Percentiles rank a stretch among this genome's conserved stretches.
Evolutionary conservation across 2,797 vertebrate species (phyloP).

Genomic region (Anabacerthia variegaticeps): DNA sequence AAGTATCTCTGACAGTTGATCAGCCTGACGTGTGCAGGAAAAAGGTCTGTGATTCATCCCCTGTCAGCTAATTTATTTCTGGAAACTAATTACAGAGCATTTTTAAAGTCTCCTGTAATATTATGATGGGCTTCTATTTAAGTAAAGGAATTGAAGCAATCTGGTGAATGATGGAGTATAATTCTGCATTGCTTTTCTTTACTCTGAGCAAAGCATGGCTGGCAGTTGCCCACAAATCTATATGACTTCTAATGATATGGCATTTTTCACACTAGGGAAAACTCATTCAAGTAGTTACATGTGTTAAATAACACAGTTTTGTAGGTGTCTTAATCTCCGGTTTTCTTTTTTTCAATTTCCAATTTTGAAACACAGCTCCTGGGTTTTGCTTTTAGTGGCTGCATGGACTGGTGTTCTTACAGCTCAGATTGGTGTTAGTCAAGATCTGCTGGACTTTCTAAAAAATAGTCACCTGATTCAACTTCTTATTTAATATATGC

Average conservation of each 20-base stretch:
- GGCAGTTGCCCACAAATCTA: neutral
- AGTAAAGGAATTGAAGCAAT: neutral
- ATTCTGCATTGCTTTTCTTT: neutral
- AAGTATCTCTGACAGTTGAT: neutral
- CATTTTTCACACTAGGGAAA: neutral
- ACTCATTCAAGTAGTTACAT: neutral
- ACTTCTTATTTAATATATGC: neutral
- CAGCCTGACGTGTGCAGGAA: neutral
- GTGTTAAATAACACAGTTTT: neutral
- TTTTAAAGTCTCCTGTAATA: neutral
- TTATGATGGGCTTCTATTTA: neutral
- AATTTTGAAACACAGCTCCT: neutral
- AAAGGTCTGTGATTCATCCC: neutral
- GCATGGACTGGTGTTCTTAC: neutral
- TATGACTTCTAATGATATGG: neutral
- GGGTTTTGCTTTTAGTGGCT: neutral
- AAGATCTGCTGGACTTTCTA: neutral
- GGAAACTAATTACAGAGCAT: neutral
- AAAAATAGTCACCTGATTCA: neutral
- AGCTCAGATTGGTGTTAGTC: neutral
- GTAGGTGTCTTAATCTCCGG: neutral
- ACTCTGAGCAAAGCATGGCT: neutral
- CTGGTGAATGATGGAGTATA: neutral
- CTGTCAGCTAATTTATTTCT: slow-evolving; percentile 11
- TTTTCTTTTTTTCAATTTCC: neutral